These are phyloP conservation scores for Epizoanthus ramosus DNA, from an alignment of 92 coral and sea anemone genomes.

Conservation along the genomic window DNA sequence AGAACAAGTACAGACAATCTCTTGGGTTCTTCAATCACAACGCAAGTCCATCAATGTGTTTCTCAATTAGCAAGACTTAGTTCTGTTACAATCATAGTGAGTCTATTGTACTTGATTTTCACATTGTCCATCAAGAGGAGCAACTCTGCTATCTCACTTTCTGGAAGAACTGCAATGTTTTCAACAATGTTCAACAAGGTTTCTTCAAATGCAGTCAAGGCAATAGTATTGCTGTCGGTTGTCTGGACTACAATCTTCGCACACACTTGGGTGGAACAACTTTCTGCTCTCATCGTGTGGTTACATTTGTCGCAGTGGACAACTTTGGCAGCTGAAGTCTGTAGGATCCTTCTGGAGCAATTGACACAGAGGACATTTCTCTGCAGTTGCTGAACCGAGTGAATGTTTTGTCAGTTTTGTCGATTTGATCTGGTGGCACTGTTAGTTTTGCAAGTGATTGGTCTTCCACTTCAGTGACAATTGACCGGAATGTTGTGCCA, in stretches of 20 bases:
- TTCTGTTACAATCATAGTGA: not conserved
- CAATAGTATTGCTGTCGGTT: not conserved
- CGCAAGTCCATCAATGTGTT: too few relatives aligned
- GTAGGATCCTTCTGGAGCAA: conserved; percentile 44
- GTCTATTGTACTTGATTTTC: not conserved
- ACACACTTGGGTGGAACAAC: conserved; percentile 7
- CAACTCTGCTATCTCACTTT: not conserved
- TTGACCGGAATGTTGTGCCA: conserved; percentile 39
- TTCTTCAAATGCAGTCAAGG: not conserved
- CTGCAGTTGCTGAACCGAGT: conserved; percentile 44
- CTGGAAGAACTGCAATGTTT: not conserved
- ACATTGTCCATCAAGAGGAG: not conserved
- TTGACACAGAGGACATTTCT: conserved; percentile 25
- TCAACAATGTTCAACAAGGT: not conserved
- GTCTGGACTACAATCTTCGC: conserved; percentile 19
- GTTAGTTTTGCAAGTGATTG: not conserved
- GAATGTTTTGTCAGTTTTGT: conserved; percentile 2
- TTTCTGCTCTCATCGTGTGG: not conserved
- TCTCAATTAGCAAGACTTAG: not conserved
- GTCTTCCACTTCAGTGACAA: conserved; percentile 14
- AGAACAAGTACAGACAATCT: too few relatives aligned
- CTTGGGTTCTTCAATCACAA: too few relatives aligned
- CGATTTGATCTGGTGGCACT: not conserved
- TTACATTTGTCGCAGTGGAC: conserved; percentile 51
- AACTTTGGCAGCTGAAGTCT: conserved; percentile 17